A percentile compares a stretch with the other conserved stretches of the same genome.
These are phyloP conservation scores for Syngnathus typhle DNA, from an alignment of 2,113 vertebrate genomes.

Conservation along the genomic window DNA sequence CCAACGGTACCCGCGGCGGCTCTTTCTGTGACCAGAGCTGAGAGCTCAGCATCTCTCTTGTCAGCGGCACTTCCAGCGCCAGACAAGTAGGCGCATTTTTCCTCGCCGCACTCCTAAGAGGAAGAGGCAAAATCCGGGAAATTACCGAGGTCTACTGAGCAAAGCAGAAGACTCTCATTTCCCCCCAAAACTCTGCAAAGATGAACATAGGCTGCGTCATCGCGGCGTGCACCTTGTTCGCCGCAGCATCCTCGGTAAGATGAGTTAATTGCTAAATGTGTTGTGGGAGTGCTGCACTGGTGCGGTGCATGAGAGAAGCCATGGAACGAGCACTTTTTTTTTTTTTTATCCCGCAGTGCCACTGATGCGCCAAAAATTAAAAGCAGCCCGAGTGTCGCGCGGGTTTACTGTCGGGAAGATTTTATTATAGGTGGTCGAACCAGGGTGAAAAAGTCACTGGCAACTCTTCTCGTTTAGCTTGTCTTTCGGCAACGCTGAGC, in stretches of 20 bases:
- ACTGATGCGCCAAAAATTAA: slow-evolving; percentile 25
- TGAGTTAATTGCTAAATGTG: slow-evolving; percentile 37
- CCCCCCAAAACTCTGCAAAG: slow-evolving; percentile 46
- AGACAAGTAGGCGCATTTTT: slow-evolving; percentile 61
- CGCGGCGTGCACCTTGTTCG: slow-evolving; percentile 67
- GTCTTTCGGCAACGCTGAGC: slow-evolving; percentile 35
- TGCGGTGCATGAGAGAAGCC: slow-evolving; percentile 38
- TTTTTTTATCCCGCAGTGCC: slow-evolving; percentile 27
- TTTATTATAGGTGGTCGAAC: background rate
- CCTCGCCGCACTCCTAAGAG: slow-evolving; percentile 40
- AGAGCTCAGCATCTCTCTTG: slow-evolving; percentile 67
- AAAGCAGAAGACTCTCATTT: slow-evolving; percentile 24
- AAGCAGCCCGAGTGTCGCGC: slow-evolving; percentile 2
- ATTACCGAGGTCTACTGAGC: slow-evolving; percentile 50
- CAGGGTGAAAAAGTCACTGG: slow-evolving; percentile 27
- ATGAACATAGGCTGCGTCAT: slow-evolving; percentile 65
- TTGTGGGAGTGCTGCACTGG: slow-evolving; percentile 49
- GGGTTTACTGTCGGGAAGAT: slow-evolving; percentile 12
- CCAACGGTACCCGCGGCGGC: slow-evolving; percentile 41
- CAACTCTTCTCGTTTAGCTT: slow-evolving; percentile 14
- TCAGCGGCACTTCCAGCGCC: slow-evolving; percentile 72
- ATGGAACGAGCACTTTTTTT: slow-evolving; percentile 25
- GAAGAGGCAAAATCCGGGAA: slow-evolving; percentile 44
- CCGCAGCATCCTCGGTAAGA: slow-evolving; percentile 72
- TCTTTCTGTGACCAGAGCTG: slow-evolving; percentile 56